These are phyloP conservation scores for Tenualosa thibaudeaui DNA, from an alignment of 2,797 vertebrate species.

Conservation along the genomic window DNA sequence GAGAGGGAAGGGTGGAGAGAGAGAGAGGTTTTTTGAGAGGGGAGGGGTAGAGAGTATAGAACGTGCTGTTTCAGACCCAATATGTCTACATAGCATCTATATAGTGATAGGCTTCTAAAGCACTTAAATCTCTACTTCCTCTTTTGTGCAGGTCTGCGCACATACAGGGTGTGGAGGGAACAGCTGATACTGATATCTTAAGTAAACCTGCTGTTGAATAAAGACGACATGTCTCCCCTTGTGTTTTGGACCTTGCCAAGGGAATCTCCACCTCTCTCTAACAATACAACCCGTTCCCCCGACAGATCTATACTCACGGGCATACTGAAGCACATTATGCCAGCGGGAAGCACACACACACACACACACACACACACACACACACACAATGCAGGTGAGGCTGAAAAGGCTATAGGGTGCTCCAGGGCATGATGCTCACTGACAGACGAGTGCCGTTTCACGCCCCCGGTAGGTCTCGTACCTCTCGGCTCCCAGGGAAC, in stretches of 20 bases:
- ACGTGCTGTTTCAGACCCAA: neutral
- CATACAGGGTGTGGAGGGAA: constrained; percentile 42
- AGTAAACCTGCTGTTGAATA: constrained; percentile 7
- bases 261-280: neutral
- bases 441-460: constrained; percentile 64
- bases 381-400: neutral
- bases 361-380: too few species aligned
- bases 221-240: neutral
- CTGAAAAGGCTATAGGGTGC: neutral
- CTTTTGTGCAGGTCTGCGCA: neutral
- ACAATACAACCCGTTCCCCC: neutral
- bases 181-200: constrained; percentile 8
- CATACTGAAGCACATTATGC: neutral
- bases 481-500: constrained; percentile 39
- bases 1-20: neutral
- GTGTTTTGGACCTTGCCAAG: neutral
- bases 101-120: neutral
- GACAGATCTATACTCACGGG: neutral
- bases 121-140: neutral
- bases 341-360: neutral
- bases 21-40: neutral
- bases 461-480: constrained; percentile 57
- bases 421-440: neutral
- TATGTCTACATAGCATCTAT: neutral
- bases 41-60: neutral